Conservation (phyloP, 1,140 invertebrate genomes). For the Drosophila burlai region DNA sequence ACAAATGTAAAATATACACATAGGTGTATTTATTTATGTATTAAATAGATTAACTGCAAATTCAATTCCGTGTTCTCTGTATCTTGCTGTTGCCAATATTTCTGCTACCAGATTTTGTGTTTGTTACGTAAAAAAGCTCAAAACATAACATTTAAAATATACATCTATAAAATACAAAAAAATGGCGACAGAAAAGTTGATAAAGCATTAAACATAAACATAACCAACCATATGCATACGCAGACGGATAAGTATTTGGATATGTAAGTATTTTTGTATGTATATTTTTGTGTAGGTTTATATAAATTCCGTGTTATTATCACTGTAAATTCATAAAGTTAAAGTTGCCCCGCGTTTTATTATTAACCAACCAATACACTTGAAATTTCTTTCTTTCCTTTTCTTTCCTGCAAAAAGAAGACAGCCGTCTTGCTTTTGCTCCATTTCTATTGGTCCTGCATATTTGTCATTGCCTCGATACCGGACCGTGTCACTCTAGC, state of each 20-base stretch:
- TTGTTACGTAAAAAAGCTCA: background rate
- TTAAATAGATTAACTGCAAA: background rate
- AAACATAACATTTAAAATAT: background rate
- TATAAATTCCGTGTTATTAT: constrained; percentile 42
- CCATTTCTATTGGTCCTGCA: constrained; percentile 13
- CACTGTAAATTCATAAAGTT: constrained; percentile 55
- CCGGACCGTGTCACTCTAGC: background rate
- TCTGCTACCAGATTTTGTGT: background rate
- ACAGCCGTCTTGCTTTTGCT: constrained; percentile 30
- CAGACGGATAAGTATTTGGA: constrained; percentile 7
- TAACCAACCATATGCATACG: constrained; percentile 27
- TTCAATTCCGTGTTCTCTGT: background rate
- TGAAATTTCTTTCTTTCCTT: background rate
- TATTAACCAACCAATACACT: constrained; percentile 31
- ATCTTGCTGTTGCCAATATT: background rate
- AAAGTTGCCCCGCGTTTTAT: constrained; percentile 51
- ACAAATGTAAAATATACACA: background rate
- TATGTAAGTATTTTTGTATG: constrained; percentile 8
- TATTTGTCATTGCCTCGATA: background rate
- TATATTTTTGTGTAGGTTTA: constrained; percentile 9
- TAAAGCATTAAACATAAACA: constrained; percentile 5
- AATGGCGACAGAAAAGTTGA: constrained; percentile 1
- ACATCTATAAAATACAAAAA: background rate
- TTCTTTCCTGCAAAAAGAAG: constrained; percentile 2
- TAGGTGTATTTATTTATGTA: background rate